phyloP scores from a whole-genome alignment of 2,797 vertebrate species.

The Cirrhinus molitorella region DNA sequence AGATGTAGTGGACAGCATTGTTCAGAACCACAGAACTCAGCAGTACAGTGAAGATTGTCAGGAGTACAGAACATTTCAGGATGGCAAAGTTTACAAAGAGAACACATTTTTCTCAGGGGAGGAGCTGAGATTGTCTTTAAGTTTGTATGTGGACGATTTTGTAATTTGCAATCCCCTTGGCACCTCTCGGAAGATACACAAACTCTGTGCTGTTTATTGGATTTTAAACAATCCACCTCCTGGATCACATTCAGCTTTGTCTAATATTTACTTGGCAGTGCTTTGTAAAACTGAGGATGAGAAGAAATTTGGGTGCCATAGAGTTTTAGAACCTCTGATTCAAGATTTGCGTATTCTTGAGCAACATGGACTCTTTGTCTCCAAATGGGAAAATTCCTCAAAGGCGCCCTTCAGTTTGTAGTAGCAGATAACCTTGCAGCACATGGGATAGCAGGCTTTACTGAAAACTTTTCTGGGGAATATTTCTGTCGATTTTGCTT shows the following conservation, averaged over 20 bases:
- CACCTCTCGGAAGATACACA: constrained; percentile 34
- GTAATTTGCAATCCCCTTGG: constrained; percentile 38
- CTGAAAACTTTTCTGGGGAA: constrained; percentile 45
- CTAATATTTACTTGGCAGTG: neutral
- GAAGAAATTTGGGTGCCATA: neutral
- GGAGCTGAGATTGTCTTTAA: constrained; percentile 15
- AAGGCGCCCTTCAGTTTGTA: constrained; percentile 35
- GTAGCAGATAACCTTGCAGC: constrained; percentile 42
- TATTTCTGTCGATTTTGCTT: constrained; percentile 42
- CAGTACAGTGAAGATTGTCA: neutral
- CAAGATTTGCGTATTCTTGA: neutral
- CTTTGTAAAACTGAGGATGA: neutral
- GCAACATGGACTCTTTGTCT: constrained; percentile 41
- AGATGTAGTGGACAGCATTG: neutral
- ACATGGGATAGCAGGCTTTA: constrained; percentile 43
- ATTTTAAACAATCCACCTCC: constrained; percentile 19
- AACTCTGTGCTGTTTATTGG: constrained; percentile 37
- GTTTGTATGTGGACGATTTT: constrained; percentile 21
- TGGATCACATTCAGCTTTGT: constrained; percentile 2
- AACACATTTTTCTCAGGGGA: constrained; percentile 17
- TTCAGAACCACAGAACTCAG: neutral
- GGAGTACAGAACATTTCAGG: neutral
- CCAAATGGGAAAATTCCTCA: constrained; percentile 17
- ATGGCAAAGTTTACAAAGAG: neutral
- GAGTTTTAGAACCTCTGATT: neutral